Evolutionary conservation across 2,888 invertebrate genomes (phyloP).

Genomic region (Monochamus alternatus): DNA sequence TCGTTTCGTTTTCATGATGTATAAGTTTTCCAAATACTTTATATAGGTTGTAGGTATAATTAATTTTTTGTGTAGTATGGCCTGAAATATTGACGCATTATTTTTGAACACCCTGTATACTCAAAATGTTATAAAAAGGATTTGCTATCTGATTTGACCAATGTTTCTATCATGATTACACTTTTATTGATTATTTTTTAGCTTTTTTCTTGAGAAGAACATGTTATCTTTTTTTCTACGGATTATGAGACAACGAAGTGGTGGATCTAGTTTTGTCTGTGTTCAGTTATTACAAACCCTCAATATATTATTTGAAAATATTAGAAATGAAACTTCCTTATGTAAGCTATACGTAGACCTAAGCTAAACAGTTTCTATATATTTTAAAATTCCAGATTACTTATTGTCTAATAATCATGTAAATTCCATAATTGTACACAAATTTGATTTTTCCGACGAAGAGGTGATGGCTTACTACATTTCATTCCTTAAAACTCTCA

Average conservation of each 20-base stretch:
- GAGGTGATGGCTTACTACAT: constrained; percentile 99
- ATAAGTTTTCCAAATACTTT: too few species aligned
- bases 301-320: constrained; percentile 99
- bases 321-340: constrained; percentile 97
- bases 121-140: too few species aligned
- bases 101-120: too few species aligned
- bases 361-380: neutral
- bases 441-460: constrained; percentile 99
- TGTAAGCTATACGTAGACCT: constrained; percentile 80
- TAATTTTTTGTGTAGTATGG: too few species aligned
- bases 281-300: constrained; percentile 98
- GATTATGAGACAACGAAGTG: constrained; percentile 98
- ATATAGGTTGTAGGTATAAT: too few species aligned
- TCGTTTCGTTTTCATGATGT: too few species aligned
- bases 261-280: constrained; percentile 94
- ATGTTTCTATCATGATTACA: neutral
- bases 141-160: too few species aligned
- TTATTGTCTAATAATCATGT: constrained; percentile 99
- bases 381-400: constrained; percentile 85
- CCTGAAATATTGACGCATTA: too few species aligned
- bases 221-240: constrained; percentile 98
- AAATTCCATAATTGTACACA: constrained; percentile 99
- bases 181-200: constrained; percentile 71
- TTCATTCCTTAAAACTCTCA: constrained; percentile 98
- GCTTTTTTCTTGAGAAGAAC: constrained; percentile 99